A percentile compares a stretch with the other conserved stretches of the same genome.
Conservation (phyloP, 30 jellyfish, hydroid and myxozoan species). For the Hydractinia echinata region DNA sequence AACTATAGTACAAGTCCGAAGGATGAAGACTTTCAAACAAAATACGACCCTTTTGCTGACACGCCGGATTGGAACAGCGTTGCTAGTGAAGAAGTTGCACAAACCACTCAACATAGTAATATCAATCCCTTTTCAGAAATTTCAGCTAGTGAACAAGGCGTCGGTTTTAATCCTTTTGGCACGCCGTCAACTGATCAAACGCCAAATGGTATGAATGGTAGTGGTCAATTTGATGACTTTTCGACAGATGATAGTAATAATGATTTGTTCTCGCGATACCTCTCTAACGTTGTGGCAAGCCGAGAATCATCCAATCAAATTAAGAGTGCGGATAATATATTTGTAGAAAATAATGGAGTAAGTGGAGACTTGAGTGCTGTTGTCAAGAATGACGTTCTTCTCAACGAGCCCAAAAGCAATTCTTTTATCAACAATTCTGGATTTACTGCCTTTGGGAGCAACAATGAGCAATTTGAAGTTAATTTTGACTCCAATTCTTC, state of each 20-base stretch:
- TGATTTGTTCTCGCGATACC: constrained; percentile 4
- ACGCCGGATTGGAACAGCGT: constrained; percentile 45
- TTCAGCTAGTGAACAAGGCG: background rate
- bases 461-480: too few species aligned
- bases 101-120: background rate
- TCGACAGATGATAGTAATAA: background rate
- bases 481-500: too few species aligned
- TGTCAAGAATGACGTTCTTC: background rate
- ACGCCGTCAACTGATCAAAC: background rate
- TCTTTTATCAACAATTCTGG: background rate
- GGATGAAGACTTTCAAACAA: constrained; percentile 17
- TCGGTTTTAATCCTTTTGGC: background rate
- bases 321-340: background rate
- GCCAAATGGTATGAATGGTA: background rate
- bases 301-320: background rate
- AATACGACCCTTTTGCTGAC: constrained; percentile 42
- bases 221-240: background rate
- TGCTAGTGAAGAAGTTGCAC: constrained; percentile 26
- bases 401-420: background rate
- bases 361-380: background rate
- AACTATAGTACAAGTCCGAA: constrained; percentile 26
- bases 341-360: background rate
- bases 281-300: constrained; percentile 18
- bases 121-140: background rate
- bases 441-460: too few species aligned